phyloP scores from a whole-genome alignment of 2,797 vertebrate species.

The Euphonia xanthogaster region DNA sequence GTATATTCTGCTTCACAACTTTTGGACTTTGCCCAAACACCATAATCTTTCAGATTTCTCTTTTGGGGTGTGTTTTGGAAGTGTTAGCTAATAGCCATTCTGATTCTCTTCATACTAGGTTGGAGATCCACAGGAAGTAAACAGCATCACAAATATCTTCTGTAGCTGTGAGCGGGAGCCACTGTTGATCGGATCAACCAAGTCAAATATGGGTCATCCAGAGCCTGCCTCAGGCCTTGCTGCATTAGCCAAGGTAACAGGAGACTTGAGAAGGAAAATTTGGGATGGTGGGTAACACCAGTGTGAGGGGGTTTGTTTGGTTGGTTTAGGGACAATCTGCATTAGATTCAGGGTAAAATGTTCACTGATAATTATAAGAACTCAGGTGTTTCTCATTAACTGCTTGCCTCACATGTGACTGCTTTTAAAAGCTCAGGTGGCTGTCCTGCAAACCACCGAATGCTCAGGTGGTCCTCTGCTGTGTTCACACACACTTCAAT shows the following conservation, averaged over 20 bases:
- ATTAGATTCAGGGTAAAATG: background rate
- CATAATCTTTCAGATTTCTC: background rate
- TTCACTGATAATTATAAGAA: background rate
- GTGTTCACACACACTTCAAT: background rate
- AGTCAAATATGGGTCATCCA: slow-evolving; percentile 98
- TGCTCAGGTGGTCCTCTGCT: background rate
- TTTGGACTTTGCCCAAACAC: background rate
- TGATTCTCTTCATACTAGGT: slow-evolving; percentile 76
- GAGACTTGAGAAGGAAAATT: background rate
- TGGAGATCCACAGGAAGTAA: slow-evolving; percentile 94
- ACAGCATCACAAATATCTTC: slow-evolving; percentile 83
- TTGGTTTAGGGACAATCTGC: background rate
- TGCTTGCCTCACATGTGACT: background rate
- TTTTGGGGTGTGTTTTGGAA: background rate
- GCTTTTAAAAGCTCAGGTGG: background rate
- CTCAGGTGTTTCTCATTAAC: background rate
- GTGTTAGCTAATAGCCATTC: background rate
- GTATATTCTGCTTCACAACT: background rate
- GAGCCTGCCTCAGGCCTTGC: slow-evolving; percentile 94
- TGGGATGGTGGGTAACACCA: background rate
- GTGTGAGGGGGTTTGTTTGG: background rate
- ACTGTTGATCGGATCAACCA: slow-evolving; percentile 91
- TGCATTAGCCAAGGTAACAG: slow-evolving; percentile 87
- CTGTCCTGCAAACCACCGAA: background rate
- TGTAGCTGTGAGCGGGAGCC: slow-evolving; percentile 80